Percentiles rank a stretch among this genome's conserved stretches.
phyloP scores from a whole-genome alignment of 2,888 invertebrate genomes.

The Loripinus fragilis region DNA sequence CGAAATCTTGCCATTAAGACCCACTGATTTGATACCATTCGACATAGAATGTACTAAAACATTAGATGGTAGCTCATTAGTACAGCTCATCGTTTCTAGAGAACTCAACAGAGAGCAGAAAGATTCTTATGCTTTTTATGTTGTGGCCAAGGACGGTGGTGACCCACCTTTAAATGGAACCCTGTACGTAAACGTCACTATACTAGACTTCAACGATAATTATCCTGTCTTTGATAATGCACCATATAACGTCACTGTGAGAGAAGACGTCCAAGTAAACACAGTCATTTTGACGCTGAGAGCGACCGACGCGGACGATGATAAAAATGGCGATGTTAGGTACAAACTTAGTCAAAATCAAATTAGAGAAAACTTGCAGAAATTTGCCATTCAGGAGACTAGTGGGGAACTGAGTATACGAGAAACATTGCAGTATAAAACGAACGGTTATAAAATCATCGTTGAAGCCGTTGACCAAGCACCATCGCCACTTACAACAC shows the following conservation, averaged over 20 bases:
- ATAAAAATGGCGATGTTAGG: slow-evolving; percentile 87
- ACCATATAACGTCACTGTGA: slow-evolving; percentile 59
- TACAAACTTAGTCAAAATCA: slow-evolving; percentile 80
- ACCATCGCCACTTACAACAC: slow-evolving; percentile 60
- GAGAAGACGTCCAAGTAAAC: slow-evolving; percentile 59
- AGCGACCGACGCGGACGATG: slow-evolving; percentile 93
- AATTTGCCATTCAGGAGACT: slow-evolving; percentile 60
- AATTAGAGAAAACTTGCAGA: slow-evolving; percentile 50
- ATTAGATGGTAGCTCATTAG: slow-evolving; percentile 66
- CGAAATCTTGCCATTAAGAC: slow-evolving; percentile 46
- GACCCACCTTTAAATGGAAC: slow-evolving; percentile 59
- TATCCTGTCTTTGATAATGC: slow-evolving; percentile 57
- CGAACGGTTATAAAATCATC: slow-evolving; percentile 58
- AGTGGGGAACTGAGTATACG: slow-evolving; percentile 65
- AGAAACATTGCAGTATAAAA: slow-evolving; percentile 44
- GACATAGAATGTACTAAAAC: slow-evolving; percentile 56
- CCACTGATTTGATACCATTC: slow-evolving; percentile 56
- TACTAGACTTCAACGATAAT: slow-evolving; percentile 67
- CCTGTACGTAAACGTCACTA: slow-evolving; percentile 53
- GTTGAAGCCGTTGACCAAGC: slow-evolving; percentile 64
- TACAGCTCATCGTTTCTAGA: slow-evolving; percentile 60
- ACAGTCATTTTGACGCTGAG: slow-evolving; percentile 85
- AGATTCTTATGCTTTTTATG: slow-evolving; percentile 62
- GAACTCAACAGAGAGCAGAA: slow-evolving; percentile 65
- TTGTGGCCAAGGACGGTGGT: slow-evolving; percentile 70